These are phyloP conservation scores for Cassiopea xamachana DNA, from an alignment of 30 jellyfish, hydroid and myxozoan species.

Conservation along the genomic window DNA sequence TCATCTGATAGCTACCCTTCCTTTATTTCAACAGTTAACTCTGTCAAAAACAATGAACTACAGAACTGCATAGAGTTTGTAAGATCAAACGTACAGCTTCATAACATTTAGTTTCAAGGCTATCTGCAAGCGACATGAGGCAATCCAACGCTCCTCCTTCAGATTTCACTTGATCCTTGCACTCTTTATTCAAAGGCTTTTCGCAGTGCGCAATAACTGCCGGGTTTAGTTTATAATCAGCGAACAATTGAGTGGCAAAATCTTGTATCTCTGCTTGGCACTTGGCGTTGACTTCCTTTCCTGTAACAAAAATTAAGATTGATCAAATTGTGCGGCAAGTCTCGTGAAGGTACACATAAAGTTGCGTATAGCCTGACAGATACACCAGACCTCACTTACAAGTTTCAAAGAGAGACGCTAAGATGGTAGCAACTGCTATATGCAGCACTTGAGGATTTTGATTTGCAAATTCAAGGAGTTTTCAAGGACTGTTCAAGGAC, in stretches of 20 bases:
- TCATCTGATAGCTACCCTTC: no score
- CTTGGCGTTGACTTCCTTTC: slow-evolving; percentile 71
- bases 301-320: slow-evolving; percentile 14
- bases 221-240: slow-evolving; percentile 85
- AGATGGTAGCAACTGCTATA: no score
- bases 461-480: no score
- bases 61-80: no score
- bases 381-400: no score
- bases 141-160: slow-evolving; percentile 94
- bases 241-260: slow-evolving; percentile 76
- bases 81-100: slow-evolving; percentile 69
- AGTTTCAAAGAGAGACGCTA: no score
- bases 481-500: no score
- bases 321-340: background rate
- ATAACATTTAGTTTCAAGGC: slow-evolving; percentile 58
- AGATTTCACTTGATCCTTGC: slow-evolving; percentile 68
- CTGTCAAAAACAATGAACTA: no score
- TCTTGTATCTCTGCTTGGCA: slow-evolving; percentile 93
- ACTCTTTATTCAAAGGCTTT: slow-evolving; percentile 48
- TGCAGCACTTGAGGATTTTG: no score
- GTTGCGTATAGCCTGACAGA: no score
- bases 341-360: background rate
- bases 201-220: slow-evolving; percentile 85
- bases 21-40: no score
- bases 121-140: slow-evolving; percentile 81